phyloP scores from a whole-genome alignment of 2,797 vertebrate genomes.

The Merluccius polli region DNA sequence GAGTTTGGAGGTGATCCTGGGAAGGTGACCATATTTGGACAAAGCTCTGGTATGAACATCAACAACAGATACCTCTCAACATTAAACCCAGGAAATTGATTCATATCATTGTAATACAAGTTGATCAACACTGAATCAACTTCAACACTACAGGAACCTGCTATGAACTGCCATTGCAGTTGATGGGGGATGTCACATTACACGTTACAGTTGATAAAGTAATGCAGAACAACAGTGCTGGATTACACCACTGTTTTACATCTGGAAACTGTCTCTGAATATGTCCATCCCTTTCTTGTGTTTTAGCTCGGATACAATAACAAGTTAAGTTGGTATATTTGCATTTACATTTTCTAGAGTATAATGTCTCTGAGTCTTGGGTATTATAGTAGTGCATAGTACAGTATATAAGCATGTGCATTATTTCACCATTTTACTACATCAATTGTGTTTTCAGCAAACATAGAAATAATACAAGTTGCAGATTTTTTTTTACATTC shows the following conservation, averaged over 20 bases:
- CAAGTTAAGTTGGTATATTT: too few species aligned
- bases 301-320: too few species aligned
- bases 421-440: background rate
- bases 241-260: background rate
- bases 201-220: background rate
- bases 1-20: slow-evolving; percentile 75
- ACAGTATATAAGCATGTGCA: too few species aligned
- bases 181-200: background rate
- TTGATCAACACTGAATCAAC: background rate
- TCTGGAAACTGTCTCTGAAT: background rate
- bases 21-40: slow-evolving; percentile 76
- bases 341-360: too few species aligned
- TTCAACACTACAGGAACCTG: background rate
- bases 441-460: background rate
- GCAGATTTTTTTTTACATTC: too few species aligned
- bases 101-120: background rate
- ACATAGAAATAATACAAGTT: too few species aligned
- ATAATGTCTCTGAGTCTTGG: too few species aligned
- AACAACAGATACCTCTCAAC: background rate
- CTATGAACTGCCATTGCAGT: background rate
- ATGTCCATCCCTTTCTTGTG: background rate
- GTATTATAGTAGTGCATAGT: too few species aligned
- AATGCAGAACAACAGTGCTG: background rate
- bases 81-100: background rate
- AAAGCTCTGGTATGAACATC: slow-evolving; percentile 72